A percentile compares a stretch with the other conserved stretches of the same genome.
phyloP scores from a whole-genome alignment of 1,140 invertebrate species.

The Zaprionus vittiger region DNA sequence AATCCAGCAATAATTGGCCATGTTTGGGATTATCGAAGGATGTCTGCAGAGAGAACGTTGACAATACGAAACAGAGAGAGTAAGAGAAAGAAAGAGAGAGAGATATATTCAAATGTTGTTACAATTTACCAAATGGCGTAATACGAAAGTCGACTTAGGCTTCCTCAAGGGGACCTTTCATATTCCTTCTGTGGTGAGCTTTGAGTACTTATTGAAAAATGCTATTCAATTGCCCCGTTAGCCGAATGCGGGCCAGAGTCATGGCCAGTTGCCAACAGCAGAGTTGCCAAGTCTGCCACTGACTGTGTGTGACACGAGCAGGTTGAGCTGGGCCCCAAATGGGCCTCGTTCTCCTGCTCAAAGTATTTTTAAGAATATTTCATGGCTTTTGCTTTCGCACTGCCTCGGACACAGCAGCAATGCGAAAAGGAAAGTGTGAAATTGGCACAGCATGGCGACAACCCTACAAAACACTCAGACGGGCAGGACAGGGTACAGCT shows the following conservation, averaged over 20 bases:
- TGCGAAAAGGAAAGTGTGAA: conserved; percentile 60
- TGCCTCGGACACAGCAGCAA: neutral
- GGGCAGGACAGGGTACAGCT: neutral
- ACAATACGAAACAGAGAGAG: neutral
- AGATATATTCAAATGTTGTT: conserved; percentile 40
- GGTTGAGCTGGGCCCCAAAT: neutral
- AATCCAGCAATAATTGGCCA: conserved; percentile 5
- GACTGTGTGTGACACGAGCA: conserved; percentile 36
- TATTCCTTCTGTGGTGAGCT: conserved; percentile 18
- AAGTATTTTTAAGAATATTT: conserved; percentile 39
- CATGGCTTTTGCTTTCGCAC: conserved; percentile 25
- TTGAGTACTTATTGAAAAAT: conserved; percentile 60
- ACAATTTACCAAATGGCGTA: conserved; percentile 53
- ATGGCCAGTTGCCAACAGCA: conserved; percentile 38
- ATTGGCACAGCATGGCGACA: conserved; percentile 47
- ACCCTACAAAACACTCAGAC: neutral
- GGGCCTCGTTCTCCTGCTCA: neutral
- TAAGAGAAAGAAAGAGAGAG: neutral
- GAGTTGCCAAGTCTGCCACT: conserved; percentile 33
- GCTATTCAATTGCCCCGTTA: conserved; percentile 63
- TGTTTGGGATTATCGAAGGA: neutral
- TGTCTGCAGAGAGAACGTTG: too few relatives aligned
- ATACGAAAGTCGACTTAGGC: conserved; percentile 38
- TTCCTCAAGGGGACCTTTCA: conserved; percentile 15
- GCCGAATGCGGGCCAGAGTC: conserved; percentile 14